These are phyloP conservation scores for Leistus spinibarbis DNA, from an alignment of 2,888 invertebrate species.

Conservation along the genomic window DNA sequence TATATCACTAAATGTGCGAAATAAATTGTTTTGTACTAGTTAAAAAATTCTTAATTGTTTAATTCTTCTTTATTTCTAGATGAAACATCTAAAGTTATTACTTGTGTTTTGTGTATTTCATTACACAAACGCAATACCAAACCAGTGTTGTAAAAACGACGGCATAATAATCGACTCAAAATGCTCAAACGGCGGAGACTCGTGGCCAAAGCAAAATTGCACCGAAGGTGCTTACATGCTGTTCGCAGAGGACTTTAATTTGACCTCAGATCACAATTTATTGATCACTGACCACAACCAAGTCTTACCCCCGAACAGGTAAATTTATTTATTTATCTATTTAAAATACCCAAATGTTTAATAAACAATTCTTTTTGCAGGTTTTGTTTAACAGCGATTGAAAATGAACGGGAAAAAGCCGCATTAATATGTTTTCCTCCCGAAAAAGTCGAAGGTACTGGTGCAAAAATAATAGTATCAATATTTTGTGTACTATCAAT, in stretches of 20 bases:
- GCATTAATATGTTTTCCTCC: slow-evolving; percentile 52
- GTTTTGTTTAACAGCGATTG: slow-evolving; percentile 50
- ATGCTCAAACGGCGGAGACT: not conserved
- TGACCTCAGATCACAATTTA: slow-evolving; percentile 9
- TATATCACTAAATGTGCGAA: too few relatives aligned
- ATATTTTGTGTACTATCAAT: slow-evolving; percentile 52
- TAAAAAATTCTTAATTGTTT: too few relatives aligned
- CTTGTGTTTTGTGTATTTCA: not conserved
- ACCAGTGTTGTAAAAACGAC: slow-evolving; percentile 13
- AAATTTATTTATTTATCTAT: not conserved
- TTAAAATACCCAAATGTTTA: not conserved
- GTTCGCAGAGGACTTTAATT: not conserved
- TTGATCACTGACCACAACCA: not conserved
- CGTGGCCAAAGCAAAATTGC: not conserved
- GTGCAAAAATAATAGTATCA: slow-evolving; percentile 34
- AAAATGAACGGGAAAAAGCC: slow-evolving; percentile 41
- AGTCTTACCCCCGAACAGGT: not conserved
- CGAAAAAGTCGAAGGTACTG: slow-evolving; percentile 32
- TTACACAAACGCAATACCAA: slow-evolving; percentile 8
- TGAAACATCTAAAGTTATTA: not conserved
- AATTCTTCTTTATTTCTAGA: not conserved
- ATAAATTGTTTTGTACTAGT: too few relatives aligned
- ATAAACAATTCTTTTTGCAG: slow-evolving; percentile 44
- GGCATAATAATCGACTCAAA: not conserved
- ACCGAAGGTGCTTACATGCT: slow-evolving; percentile 5